phyloP scores from a whole-genome alignment of 1,140 invertebrate genomes.

The Cryptotermes secundus region DNA sequence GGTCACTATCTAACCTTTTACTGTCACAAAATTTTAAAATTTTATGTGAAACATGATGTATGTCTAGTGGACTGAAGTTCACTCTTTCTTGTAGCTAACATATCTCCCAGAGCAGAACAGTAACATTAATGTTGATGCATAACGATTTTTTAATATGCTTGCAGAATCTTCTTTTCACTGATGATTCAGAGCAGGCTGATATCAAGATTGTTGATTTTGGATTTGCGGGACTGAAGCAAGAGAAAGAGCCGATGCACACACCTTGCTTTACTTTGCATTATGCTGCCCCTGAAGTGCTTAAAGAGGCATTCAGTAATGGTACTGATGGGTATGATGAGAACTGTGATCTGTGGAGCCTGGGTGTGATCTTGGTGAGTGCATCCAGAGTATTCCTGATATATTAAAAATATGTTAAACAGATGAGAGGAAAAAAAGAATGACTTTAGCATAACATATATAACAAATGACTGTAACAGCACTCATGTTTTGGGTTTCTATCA shows the following conservation, averaged over 20 bases:
- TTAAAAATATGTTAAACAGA: no score
- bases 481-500: no score
- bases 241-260: conserved; percentile 66
- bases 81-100: not conserved
- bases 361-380: conserved; percentile 72
- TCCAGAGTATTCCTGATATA: not conserved
- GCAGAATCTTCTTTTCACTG: conserved; percentile 73
- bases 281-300: conserved; percentile 87
- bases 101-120: not conserved
- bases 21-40: no score
- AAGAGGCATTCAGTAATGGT: conserved; percentile 52
- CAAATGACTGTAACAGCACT: no score
- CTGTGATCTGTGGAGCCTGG: conserved; percentile 92
- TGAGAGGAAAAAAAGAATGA: no score
- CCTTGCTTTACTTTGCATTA: conserved; percentile 89
- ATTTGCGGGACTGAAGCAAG: conserved; percentile 73
- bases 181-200: conserved; percentile 60
- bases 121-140: not conserved
- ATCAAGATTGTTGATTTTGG: conserved; percentile 90
- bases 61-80: not conserved
- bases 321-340: conserved; percentile 75
- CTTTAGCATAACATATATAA: no score
- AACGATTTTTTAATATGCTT: conserved; percentile 31
- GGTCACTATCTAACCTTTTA: no score
- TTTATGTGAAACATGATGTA: no score